These are phyloP conservation scores for Megamerina dolium DNA, from an alignment of 2,888 invertebrate species.

Conservation along the genomic window DNA sequence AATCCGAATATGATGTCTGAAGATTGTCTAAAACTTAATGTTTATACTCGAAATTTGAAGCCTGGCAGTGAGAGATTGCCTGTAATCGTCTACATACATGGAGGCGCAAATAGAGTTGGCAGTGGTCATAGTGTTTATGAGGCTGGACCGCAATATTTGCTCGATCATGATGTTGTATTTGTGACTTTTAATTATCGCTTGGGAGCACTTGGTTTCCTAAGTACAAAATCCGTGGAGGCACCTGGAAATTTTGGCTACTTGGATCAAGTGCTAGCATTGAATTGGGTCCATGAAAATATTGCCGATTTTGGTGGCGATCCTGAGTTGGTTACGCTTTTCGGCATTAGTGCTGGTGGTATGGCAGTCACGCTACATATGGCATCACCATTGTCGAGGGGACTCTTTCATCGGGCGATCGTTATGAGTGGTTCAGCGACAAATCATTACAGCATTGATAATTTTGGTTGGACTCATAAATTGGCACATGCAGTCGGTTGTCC, in stretches of 20 bases:
- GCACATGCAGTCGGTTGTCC: slow-evolving; percentile 57
- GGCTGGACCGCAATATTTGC: slow-evolving; percentile 36
- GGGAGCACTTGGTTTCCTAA: slow-evolving; percentile 52
- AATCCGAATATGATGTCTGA: slow-evolving; percentile 49
- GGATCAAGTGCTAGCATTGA: slow-evolving; percentile 60
- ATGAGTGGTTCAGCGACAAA: slow-evolving; percentile 59
- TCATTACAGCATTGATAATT: slow-evolving; percentile 50
- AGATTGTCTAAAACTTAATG: slow-evolving; percentile 61
- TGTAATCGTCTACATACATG: slow-evolving; percentile 41
- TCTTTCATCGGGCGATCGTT: slow-evolving; percentile 63
- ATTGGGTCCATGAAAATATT: slow-evolving; percentile 62
- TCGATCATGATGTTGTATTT: slow-evolving; percentile 39
- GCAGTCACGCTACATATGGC: slow-evolving; percentile 53
- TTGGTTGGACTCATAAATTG: slow-evolving; percentile 55
- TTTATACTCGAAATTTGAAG: slow-evolving; percentile 50
- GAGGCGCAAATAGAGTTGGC: slow-evolving; percentile 35
- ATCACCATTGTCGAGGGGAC: slow-evolving; percentile 58
- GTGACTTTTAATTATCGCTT: slow-evolving; percentile 43
- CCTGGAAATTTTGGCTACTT: slow-evolving; percentile 63
- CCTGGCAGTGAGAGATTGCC: slow-evolving; percentile 22
- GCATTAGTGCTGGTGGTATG: slow-evolving; percentile 53
- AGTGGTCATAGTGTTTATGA: slow-evolving; percentile 33
- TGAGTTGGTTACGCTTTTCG: slow-evolving; percentile 56
- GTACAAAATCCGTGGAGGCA: slow-evolving; percentile 56
- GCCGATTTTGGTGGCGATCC: slow-evolving; percentile 61